Evolutionary conservation across 35 echinoderm and acorn worm species (phyloP).

Genomic region (Ophiothrix spiculata): DNA sequence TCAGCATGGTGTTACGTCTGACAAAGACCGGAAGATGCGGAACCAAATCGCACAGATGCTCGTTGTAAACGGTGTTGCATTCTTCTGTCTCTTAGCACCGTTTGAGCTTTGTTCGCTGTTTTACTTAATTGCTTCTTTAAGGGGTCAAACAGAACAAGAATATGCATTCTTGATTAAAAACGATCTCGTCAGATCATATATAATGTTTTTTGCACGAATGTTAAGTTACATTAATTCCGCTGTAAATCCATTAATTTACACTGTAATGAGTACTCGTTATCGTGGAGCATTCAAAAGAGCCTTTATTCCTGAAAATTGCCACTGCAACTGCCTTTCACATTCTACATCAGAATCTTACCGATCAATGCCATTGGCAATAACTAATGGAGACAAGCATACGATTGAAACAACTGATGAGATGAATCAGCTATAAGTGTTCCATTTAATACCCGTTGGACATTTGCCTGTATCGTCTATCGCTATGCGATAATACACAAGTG

Average conservation of each 20-base stretch:
- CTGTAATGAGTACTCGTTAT: neutral
- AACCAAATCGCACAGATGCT: slow-evolving; percentile 40
- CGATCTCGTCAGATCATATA: neutral
- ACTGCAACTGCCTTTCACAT: too few species aligned
- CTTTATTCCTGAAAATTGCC: too few species aligned
- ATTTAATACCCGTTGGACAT: too few species aligned
- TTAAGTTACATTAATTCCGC: neutral
- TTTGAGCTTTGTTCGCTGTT: neutral
- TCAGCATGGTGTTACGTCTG: neutral
- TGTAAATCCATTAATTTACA: neutral
- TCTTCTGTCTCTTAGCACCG: slow-evolving; percentile 45
- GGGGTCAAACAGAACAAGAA: neutral
- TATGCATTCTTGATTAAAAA: neutral
- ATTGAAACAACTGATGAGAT: too few species aligned
- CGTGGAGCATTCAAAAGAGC: neutral
- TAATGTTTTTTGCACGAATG: neutral
- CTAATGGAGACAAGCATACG: too few species aligned
- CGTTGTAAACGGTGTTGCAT: slow-evolving; percentile 34
- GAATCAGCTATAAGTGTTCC: too few species aligned
- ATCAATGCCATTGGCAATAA: too few species aligned
- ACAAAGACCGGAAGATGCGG: neutral
- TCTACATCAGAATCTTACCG: too few species aligned
- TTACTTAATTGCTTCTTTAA: neutral
- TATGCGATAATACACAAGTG: too few species aligned
- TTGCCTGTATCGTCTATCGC: too few species aligned